Conservation (phyloP, 2,113 vertebrate species). For the Smithornis capensis region DNA sequence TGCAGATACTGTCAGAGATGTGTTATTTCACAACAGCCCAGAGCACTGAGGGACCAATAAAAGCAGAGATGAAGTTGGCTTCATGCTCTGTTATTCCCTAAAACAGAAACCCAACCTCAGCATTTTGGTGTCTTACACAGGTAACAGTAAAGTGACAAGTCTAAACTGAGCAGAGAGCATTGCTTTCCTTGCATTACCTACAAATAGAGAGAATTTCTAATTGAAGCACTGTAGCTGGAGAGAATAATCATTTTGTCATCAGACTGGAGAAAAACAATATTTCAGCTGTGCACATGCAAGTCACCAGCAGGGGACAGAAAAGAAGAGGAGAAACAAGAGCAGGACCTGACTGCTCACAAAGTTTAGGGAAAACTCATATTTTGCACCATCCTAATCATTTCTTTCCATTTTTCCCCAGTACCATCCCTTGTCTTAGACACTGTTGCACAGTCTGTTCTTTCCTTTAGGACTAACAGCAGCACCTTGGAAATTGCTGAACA, state of each 20-base stretch:
- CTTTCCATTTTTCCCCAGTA: background rate
- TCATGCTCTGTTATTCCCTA: background rate
- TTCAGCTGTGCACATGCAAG: background rate
- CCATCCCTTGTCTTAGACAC: background rate
- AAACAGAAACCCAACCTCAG: background rate
- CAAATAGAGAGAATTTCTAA: background rate
- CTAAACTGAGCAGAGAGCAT: background rate
- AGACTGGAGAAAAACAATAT: background rate
- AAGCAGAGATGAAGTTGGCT: background rate
- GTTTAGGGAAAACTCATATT: background rate
- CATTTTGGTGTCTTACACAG: background rate
- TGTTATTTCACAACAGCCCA: background rate
- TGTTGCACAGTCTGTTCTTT: background rate
- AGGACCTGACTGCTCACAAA: background rate
- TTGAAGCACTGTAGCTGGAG: background rate
- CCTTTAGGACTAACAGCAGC: background rate
- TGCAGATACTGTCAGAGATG: background rate
- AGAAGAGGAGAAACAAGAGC: background rate
- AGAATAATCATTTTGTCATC: background rate
- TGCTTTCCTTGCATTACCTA: background rate
- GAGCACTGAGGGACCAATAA: background rate
- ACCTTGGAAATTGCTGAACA: background rate
- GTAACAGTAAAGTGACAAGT: background rate
- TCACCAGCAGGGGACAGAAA: background rate
- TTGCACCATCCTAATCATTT: background rate